Conservation (phyloP, 2,888 invertebrate genomes). For the Byasa hedistus region DNA sequence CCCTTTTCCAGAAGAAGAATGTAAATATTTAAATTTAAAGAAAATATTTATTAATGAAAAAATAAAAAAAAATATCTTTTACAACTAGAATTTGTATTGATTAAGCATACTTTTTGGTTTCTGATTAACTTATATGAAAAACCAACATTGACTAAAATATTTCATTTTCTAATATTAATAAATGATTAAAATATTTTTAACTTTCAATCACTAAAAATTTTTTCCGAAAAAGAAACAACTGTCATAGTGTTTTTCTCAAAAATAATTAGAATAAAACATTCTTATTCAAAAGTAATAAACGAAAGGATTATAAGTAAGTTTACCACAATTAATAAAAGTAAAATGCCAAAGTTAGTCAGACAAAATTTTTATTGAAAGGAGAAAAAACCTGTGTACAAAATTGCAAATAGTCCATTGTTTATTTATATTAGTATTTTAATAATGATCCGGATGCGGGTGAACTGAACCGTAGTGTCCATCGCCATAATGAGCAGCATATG, state of each 20-base stretch:
- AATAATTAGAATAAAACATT: too few species aligned
- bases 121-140: neutral
- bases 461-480: constrained; percentile 35
- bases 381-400: neutral
- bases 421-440: constrained; percentile 37
- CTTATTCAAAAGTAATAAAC: too few species aligned
- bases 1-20: too few species aligned
- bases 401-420: neutral
- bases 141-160: neutral
- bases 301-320: too few species aligned
- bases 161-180: neutral
- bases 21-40: too few species aligned
- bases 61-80: too few species aligned
- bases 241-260: neutral
- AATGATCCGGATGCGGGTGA: constrained; percentile 43
- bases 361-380: neutral
- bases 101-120: neutral
- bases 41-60: too few species aligned
- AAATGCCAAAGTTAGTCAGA: neutral
- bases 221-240: neutral
- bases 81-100: too few species aligned
- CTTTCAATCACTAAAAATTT: neutral
- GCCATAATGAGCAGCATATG: constrained; percentile 42
- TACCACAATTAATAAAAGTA: neutral
- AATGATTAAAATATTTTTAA: neutral